Percentiles rank a stretch among this genome's conserved stretches.
Evolutionary conservation across 2,113 vertebrate species (phyloP).

Genomic region (Trochalopteron elliotii): DNA sequence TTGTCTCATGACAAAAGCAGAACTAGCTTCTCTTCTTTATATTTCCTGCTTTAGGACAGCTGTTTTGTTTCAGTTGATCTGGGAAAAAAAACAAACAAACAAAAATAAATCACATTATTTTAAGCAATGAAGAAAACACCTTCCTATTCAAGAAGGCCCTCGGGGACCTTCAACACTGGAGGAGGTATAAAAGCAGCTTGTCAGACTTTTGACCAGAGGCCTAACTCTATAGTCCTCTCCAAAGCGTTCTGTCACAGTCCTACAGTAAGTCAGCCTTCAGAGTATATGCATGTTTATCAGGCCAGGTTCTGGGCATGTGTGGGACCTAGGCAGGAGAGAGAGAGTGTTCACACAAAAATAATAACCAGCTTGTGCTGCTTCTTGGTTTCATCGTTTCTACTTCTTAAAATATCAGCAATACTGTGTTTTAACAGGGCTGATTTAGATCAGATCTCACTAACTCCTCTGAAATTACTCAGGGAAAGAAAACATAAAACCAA

Average conservation of each 20-base stretch:
- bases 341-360: not conserved
- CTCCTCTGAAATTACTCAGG: not conserved
- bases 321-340: not conserved
- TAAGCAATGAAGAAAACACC: not conserved
- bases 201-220: not conserved
- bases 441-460: not conserved
- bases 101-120: not conserved
- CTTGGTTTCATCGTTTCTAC: not conserved
- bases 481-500: not conserved
- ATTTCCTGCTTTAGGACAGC: not conserved
- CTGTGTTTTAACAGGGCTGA: not conserved
- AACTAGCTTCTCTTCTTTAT: not conserved
- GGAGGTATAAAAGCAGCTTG: not conserved
- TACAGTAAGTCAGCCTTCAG: not conserved
- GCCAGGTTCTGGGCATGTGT: not conserved
- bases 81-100: not conserved
- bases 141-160: not conserved
- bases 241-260: fast-evolving
- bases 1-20: not conserved
- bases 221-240: not conserved
- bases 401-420: not conserved
- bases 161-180: fast-evolving
- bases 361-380: not conserved
- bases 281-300: not conserved
- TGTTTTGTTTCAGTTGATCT: not conserved